These are phyloP conservation scores for Campylomormyrus numenius DNA, from an alignment of 2,113 vertebrate species.

Conservation along the genomic window DNA sequence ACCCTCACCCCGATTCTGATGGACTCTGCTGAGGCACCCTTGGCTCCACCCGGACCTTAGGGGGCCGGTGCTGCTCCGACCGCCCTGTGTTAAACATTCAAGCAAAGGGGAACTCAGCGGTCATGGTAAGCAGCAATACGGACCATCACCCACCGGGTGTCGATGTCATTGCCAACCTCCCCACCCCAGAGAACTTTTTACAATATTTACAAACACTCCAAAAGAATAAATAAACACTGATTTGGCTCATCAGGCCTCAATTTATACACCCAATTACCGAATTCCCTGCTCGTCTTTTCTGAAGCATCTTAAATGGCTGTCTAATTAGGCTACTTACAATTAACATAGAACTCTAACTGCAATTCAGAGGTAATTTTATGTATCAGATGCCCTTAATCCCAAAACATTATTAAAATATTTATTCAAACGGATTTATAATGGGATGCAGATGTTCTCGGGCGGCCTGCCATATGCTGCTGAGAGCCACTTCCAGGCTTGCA, in stretches of 20 bases:
- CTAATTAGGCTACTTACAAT: constrained; percentile 82
- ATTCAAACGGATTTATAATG: constrained; percentile 75
- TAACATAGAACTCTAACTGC: constrained; percentile 78
- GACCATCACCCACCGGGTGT: neutral
- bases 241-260: constrained; percentile 32
- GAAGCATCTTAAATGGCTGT: constrained; percentile 77
- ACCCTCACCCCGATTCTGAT: neutral
- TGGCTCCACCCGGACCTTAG: neutral
- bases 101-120: neutral
- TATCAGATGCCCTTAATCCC: constrained; percentile 75
- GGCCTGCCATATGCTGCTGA: neutral
- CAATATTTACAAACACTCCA: neutral
- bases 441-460: constrained; percentile 69
- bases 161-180: neutral
- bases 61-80: neutral
- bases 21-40: neutral
- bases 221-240: neutral
- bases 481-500: neutral
- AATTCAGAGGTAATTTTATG: constrained; percentile 80
- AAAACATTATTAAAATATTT: constrained; percentile 79
- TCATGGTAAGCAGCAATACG: neutral
- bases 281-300: constrained; percentile 75
- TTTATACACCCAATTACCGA: constrained; percentile 79
- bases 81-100: neutral
- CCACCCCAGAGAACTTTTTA: neutral